Conservation (phyloP, 2,888 invertebrate genomes). For the Elaeidobius kamerunicus region DNA sequence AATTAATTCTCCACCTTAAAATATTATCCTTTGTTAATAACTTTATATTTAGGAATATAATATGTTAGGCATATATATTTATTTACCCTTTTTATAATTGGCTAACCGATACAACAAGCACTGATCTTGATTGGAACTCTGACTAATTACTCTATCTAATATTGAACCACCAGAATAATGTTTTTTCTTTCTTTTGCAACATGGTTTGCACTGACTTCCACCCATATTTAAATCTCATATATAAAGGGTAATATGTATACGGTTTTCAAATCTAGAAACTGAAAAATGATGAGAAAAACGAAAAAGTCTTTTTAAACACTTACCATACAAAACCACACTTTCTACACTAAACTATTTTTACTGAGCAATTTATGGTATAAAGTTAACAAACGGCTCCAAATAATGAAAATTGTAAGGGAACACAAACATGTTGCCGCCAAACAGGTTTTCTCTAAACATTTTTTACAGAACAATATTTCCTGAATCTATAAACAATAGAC, state of each 20-base stretch:
- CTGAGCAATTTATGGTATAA: too few relatives aligned
- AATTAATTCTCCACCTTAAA: constrained; percentile 74
- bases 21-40: neutral
- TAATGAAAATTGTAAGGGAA: neutral
- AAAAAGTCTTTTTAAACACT: constrained; percentile 2
- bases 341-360: too few relatives aligned
- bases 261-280: too few relatives aligned
- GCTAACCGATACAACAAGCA: constrained; percentile 84
- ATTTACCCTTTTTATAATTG: constrained; percentile 79
- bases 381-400: neutral
- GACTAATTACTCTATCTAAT: constrained; percentile 85
- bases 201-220: constrained; percentile 51
- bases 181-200: constrained; percentile 49
- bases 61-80: neutral
- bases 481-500: neutral
- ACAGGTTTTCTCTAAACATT: neutral
- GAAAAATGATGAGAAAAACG: too few relatives aligned
- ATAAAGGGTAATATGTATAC: neutral
- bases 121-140: constrained; percentile 81
- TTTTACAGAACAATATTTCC: too few relatives aligned
- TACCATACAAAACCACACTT: too few relatives aligned
- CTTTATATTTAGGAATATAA: neutral
- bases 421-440: neutral
- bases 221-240: constrained; percentile 43
- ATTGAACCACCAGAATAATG: constrained; percentile 67